Base-by-base conservation (phyloP, 2,888 invertebrate genomes). In the Phalangium opilio region DNA sequence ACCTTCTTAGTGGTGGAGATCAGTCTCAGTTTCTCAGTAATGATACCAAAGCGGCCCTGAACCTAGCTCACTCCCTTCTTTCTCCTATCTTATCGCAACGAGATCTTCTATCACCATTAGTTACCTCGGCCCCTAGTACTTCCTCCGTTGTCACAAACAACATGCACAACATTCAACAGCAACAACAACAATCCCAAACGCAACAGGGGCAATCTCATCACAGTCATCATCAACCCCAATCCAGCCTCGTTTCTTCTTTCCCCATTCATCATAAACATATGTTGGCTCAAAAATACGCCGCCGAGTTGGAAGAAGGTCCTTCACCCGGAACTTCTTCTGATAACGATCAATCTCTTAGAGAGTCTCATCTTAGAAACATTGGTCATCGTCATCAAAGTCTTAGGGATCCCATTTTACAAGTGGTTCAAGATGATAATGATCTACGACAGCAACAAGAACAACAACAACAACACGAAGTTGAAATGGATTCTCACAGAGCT, bases 251-350 rank as follows among this genome's bases (percentile, higher is more conserved):
- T 8, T 47, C 20, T 19, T 41, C 43, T n/a, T 52, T 50, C 36
- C 52, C 52, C 11, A 43, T 52, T 10, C 48, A 44, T 19, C 52
- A 52, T 41, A 55, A 55, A 33, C 55, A 55, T 15, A 55, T 55
- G 52, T 38, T 55, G 38, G 54, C 52, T 12, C 57, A 57, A 36
- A 57, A 57, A 39, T 57, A 57, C 47, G 55, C 57, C 14, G 57
- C 57, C 17, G 57, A 57, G 35, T 41, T 52, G 43, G 45, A 47
- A 27, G 43, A 27, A 8, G 27, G 27, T 7, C 50, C 52, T 15
- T 42, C 49, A 3, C 38, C 47, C 12, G 42, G 47, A 12, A 47
- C 39, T 43, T 41, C 50, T 12, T 44, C 50, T 3, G 48, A 48
- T 27, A 27, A 27, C 8, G 27, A 27, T 27, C 27, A 27, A 27